These are phyloP conservation scores for Drosophila colorata DNA, from an alignment of 2,888 invertebrate genomes.

Conservation along the genomic window DNA sequence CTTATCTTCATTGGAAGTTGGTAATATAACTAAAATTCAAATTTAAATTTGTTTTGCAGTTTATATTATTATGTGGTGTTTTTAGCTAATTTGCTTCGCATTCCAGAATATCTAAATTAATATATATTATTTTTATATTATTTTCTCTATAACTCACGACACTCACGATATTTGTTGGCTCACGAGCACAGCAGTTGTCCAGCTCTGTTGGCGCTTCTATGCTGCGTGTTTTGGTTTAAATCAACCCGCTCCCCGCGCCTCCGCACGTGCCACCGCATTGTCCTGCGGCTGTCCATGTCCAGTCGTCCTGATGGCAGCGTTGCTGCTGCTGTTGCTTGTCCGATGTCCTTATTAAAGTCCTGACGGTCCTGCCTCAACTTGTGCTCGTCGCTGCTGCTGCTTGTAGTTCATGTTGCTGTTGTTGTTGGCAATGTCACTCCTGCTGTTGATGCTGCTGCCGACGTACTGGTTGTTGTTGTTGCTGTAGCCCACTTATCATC, in stretches of 20 bases:
- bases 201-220: slow-evolving; percentile 35
- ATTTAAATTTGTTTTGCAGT: too few species aligned
- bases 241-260: slow-evolving; percentile 59
- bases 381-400: slow-evolving; percentile 49
- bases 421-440: slow-evolving; percentile 72
- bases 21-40: too few species aligned
- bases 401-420: slow-evolving; percentile 44
- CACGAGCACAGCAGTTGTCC: slow-evolving; percentile 26
- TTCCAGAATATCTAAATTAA: too few species aligned
- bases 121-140: neutral
- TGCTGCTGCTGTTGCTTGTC: slow-evolving; percentile 60
- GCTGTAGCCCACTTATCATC: slow-evolving; percentile 84
- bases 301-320: slow-evolving; percentile 39
- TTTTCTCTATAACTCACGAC: slow-evolving; percentile 1
- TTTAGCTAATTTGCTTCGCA: too few species aligned
- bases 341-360: slow-evolving; percentile 78
- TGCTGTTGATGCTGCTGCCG: slow-evolving; percentile 69
- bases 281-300: slow-evolving; percentile 43
- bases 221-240: slow-evolving; percentile 56
- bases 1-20: too few species aligned
- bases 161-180: slow-evolving; percentile 7
- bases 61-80: too few species aligned
- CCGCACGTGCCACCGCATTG: slow-evolving; percentile 63
- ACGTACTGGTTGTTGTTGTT: slow-evolving; percentile 52
- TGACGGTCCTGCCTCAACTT: slow-evolving; percentile 78